Evolutionary conservation across 64 coral and sea anemone species (phyloP).

Genomic region (Pocillopora damicornis): DNA sequence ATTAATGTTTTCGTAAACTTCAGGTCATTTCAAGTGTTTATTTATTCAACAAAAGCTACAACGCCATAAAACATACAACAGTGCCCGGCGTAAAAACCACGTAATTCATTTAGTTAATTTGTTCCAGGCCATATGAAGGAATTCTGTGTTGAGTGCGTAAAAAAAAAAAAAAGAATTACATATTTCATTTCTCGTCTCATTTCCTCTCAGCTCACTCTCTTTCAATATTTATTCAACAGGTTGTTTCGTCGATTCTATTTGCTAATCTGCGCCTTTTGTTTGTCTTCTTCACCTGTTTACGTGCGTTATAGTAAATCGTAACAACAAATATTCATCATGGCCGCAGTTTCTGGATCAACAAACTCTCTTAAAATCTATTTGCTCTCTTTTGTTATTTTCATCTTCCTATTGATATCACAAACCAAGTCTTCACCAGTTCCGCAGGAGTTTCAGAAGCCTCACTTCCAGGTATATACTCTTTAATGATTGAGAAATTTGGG

Average conservation of each 20-base stretch:
- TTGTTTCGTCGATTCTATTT: neutral
- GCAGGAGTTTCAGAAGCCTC: conserved; percentile 60
- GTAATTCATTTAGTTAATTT: no score
- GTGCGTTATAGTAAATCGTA: no score
- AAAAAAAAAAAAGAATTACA: no score
- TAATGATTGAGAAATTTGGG: neutral
- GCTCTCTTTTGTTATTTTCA: neutral
- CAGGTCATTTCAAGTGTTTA: neutral
- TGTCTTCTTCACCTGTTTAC: neutral
- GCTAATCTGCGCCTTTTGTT: neutral
- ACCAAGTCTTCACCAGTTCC: conserved; percentile 9
- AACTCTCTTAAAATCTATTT: neutral
- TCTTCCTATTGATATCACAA: neutral
- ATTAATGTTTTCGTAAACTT: neutral
- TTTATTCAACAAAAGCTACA: neutral
- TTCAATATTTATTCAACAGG: conserved; percentile 38
- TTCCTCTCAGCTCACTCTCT: neutral
- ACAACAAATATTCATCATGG: neutral
- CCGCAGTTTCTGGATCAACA: no score
- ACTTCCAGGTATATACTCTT: conserved; percentile 54
- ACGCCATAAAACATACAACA: neutral
- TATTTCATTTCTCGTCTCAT: no score
- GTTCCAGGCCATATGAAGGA: no score
- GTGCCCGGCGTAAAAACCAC: no score
- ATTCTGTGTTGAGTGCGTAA: no score